Evolutionary conservation across 2,888 invertebrate species (phyloP).

Genomic region (Melieria crassipennis): DNA sequence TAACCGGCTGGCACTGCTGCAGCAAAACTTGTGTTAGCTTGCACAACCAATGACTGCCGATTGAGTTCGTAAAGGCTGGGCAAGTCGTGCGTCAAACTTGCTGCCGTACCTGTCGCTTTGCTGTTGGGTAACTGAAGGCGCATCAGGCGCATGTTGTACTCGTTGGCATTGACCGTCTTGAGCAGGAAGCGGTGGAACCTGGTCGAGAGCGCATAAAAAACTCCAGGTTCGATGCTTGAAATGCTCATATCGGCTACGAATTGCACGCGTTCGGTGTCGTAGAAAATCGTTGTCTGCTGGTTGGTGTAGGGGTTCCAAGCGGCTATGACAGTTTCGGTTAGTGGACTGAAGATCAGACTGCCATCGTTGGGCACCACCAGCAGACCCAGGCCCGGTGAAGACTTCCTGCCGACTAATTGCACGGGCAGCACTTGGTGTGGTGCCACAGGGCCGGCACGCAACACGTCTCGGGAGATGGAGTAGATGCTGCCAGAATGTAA

Average conservation of each 20-base stretch:
- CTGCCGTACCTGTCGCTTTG: no score
- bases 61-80: no score
- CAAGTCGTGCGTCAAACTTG: no score
- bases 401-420: constrained; percentile 81
- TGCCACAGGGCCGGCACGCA: constrained; percentile 78
- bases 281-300: constrained; percentile 77
- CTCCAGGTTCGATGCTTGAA: constrained; percentile 74
- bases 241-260: constrained; percentile 81
- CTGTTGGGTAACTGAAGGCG: constrained; percentile 66
- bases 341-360: constrained; percentile 80
- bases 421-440: constrained; percentile 79
- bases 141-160: constrained; percentile 79
- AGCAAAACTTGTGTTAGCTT: no score
- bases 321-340: constrained; percentile 83
- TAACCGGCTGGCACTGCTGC: no score
- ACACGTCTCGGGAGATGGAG: constrained; percentile 78
- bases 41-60: no score
- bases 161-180: constrained; percentile 73
- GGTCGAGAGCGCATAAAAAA: constrained; percentile 79
- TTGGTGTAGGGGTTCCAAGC: constrained; percentile 81
- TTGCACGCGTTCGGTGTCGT: constrained; percentile 77
- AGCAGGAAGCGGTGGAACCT: constrained; percentile 85
- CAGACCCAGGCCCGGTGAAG: constrained; percentile 83
- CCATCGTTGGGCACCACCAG: constrained; percentile 78
- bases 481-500: constrained; percentile 71